These are phyloP conservation scores for Platorchestia sp. DNA, from an alignment of 1,140 invertebrate species.

Conservation along the genomic window DNA sequence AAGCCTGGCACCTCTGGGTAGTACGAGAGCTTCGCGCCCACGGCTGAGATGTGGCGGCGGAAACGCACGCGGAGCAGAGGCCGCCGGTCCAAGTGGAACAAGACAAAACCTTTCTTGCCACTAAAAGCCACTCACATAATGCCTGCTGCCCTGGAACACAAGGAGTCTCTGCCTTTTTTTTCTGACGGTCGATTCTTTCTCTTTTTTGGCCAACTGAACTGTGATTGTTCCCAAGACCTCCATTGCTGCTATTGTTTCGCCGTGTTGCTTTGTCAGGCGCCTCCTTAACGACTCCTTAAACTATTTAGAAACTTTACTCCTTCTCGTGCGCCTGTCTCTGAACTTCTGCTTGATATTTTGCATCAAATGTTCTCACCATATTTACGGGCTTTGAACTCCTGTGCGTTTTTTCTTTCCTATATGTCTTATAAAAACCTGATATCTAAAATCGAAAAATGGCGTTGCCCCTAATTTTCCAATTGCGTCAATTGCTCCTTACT, in stretches of 20 bases:
- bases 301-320: slow-evolving; percentile 36
- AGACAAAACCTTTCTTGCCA: neutral
- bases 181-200: neutral
- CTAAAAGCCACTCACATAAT: slow-evolving; percentile 53
- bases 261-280: slow-evolving; percentile 41
- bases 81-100: neutral
- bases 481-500: neutral
- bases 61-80: neutral
- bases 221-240: slow-evolving; percentile 49
- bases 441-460: neutral
- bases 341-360: neutral
- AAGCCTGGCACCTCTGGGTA: no score
- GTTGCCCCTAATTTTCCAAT: neutral
- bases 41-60: slow-evolving; percentile 6
- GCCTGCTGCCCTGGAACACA: slow-evolving; percentile 35
- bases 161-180: slow-evolving; percentile 11
- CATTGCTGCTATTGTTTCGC: slow-evolving; percentile 40
- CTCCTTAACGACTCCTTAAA: slow-evolving; percentile 23
- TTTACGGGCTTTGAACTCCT: neutral
- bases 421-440: neutral
- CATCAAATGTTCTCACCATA: neutral
- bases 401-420: neutral
- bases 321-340: neutral
- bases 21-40: neutral
- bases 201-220: slow-evolving; percentile 5